Base-by-base conservation (phyloP, 2,888 invertebrate genomes). In the Emesis furor region DNA sequence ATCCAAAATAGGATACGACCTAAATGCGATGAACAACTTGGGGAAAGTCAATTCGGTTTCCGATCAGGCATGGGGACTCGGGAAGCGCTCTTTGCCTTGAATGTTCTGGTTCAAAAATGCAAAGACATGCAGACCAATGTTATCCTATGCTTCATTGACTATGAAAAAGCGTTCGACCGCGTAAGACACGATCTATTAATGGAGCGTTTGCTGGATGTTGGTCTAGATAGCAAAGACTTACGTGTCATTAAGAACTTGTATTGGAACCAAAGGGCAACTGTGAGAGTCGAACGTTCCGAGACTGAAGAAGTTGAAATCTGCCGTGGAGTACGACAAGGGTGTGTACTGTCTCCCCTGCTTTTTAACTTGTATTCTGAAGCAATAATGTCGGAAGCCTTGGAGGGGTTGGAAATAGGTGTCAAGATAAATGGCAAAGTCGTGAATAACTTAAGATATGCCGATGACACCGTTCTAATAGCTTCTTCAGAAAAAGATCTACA, bases 1-100 rank as follows among this genome's bases (percentile, higher is more conserved):
- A 24, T 24, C 24, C 24, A 24, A 24, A 24, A 24, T 24, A 24
- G 24, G 24, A 24, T 24, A 24, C 24, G 24, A 24, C 24, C 24
- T 24, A 24, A 24, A 24, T 24, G 24, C 24, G 24, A 24, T 24
- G 24, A 77, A 71, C 79, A 81, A 55, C 32, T 85, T 1, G 74
- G 73, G n/a, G 79, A 81, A 0, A 80, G 69, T 37, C 78, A 82
- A 39, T 85, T 85, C 62, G 85, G 85, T 69, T 85, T 85, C 65
- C 76, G 81, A 14, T 65, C 76, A 68, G 76, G 81, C n/a, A 46
- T 86, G 12, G 81, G 83, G 39, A 83, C 82, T 30, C 74, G 85
- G 12, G 83, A 86, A 73, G 81, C 79, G 14, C 79, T 83, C 35
- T 84, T 85, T 81, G 82, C 87, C 12, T 37, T 84, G 5, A 73